A percentile compares a stretch with the other conserved stretches of the same genome.
phyloP scores from a whole-genome alignment of 2,797 vertebrate genomes.

The Pogoniulus pusillus region DNA sequence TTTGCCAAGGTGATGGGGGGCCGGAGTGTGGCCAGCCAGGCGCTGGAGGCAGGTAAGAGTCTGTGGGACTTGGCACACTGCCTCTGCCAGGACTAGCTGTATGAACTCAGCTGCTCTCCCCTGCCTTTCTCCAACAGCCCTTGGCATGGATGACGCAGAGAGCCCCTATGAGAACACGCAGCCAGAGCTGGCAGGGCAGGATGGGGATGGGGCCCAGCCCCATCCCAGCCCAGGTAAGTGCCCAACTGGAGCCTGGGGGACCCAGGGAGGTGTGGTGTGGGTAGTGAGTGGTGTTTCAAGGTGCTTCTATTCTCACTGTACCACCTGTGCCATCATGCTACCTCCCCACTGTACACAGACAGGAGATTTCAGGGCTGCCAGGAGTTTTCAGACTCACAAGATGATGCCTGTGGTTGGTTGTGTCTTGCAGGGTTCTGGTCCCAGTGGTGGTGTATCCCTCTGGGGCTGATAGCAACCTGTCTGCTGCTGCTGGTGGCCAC shows the following conservation, averaged over 20 bases:
- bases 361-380: neutral
- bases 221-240: constrained; percentile 51
- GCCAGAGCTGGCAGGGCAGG: neutral
- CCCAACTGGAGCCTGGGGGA: neutral
- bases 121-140: constrained; percentile 16
- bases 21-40: constrained; percentile 31
- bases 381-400: neutral
- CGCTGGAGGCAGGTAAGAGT: constrained; percentile 58
- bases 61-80: accelerated
- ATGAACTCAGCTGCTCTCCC: neutral
- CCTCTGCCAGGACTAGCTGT: accelerated
- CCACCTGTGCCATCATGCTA: neutral
- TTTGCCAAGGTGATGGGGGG: constrained; percentile 67
- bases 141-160: constrained; percentile 37
- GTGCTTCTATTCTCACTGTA: accelerated
- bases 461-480: constrained; percentile 28
- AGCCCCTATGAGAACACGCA: constrained; percentile 68
- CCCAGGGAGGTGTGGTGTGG: accelerated
- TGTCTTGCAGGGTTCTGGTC: constrained; percentile 4
- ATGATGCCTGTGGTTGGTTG: neutral
- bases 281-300: neutral
- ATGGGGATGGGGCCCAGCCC: neutral
- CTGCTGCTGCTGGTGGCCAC: constrained; percentile 53
- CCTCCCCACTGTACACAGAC: neutral
- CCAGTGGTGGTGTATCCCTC: neutral